A percentile compares a stretch with the other conserved stretches of the same genome.
These are phyloP conservation scores for Gonatopus flavifemur DNA, from an alignment of 1,140 invertebrate species.

Conservation along the genomic window DNA sequence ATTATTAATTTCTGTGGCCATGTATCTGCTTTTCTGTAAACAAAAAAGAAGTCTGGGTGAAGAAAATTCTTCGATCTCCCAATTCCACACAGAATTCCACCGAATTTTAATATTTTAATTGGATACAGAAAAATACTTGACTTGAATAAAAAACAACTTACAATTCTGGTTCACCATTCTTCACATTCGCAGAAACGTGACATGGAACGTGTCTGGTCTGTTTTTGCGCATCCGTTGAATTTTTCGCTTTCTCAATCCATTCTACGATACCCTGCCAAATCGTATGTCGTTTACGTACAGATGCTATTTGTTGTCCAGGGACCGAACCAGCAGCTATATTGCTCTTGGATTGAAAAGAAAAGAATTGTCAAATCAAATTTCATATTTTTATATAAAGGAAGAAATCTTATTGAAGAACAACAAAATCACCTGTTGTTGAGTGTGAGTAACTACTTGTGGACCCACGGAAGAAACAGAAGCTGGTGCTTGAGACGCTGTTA, in stretches of 20 bases:
- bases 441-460: conserved; percentile 41
- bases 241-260: conserved; percentile 85
- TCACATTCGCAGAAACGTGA: conserved; percentile 75
- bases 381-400: neutral
- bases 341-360: conserved; percentile 23
- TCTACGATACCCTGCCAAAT: conserved; percentile 88
- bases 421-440: conserved; percentile 36
- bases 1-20: conserved; percentile 92
- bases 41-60: conserved; percentile 18
- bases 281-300: conserved; percentile 63
- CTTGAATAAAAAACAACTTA: conserved; percentile 49
- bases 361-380: neutral
- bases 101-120: no score
- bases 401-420: neutral
- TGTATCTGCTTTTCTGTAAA: conserved; percentile 78
- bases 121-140: no score
- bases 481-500: conserved; percentile 40
- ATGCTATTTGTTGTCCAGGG: conserved; percentile 35
- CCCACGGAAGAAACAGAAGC: conserved; percentile 35
- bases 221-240: conserved; percentile 71
- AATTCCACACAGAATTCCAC: no score
- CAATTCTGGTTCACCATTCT: conserved; percentile 84
- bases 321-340: conserved; percentile 35
- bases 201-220: conserved; percentile 81
- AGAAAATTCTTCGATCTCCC: neutral